These are phyloP conservation scores for Trachelus stipa DNA, from an alignment of 2,888 invertebrate species.

Conservation along the genomic window DNA sequence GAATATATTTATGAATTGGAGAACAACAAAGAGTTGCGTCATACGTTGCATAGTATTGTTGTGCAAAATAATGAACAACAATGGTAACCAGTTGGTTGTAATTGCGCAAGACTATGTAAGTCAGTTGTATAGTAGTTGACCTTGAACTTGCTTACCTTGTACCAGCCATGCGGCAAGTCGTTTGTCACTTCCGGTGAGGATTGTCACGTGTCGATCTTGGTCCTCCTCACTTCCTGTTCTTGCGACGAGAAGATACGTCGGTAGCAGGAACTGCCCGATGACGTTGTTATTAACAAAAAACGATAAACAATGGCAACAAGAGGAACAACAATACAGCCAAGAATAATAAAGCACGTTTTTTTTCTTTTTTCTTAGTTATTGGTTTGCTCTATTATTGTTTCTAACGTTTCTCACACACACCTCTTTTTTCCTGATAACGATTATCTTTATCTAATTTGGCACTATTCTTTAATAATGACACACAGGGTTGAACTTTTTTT, in stretches of 20 bases:
- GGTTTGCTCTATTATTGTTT: background rate
- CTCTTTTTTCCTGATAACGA: background rate
- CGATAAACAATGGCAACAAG: background rate
- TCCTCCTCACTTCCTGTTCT: background rate
- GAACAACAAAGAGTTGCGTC: background rate
- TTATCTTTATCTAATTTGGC: slow-evolving; percentile 16
- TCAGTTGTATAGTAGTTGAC: background rate
- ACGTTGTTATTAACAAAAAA: background rate
- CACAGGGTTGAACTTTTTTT: background rate
- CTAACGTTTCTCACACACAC: slow-evolving; percentile 2
- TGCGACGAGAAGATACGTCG: background rate
- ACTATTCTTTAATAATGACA: background rate
- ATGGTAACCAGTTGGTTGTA: background rate
- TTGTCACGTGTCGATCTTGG: slow-evolving; percentile 4
- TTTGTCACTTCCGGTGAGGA: slow-evolving; percentile 26
- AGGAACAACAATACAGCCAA: background rate
- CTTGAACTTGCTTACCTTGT: slow-evolving; percentile 32
- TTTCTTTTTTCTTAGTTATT: background rate
- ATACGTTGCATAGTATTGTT: background rate
- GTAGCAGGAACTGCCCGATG: background rate
- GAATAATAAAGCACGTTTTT: background rate
- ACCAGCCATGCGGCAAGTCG: slow-evolving; percentile 37
- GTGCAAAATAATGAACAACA: background rate
- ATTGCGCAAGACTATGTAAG: background rate
- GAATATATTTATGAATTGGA: background rate